A percentile compares a stretch with the other conserved stretches of the same genome.
Conservation (phyloP, 1,140 invertebrate species). For the Manduca sexta region DNA sequence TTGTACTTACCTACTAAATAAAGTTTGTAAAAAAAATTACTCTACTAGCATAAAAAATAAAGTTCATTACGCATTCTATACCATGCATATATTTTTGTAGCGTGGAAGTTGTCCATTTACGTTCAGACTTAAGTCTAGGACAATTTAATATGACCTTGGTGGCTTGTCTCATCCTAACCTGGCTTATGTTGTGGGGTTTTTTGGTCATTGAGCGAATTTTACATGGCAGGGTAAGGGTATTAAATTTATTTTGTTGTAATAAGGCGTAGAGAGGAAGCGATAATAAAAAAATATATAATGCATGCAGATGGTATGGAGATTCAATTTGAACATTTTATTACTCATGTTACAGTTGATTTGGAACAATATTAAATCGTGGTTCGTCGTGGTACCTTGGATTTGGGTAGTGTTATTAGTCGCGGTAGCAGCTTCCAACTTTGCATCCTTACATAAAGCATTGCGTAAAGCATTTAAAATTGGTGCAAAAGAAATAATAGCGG, state of each 20-base stretch:
- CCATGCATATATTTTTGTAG: slow-evolving; percentile 24
- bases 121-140: slow-evolving; percentile 27
- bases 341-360: slow-evolving; percentile 41
- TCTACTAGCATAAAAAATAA: no score
- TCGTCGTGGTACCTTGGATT: slow-evolving; percentile 41
- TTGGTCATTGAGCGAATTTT: slow-evolving; percentile 35
- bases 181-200: slow-evolving; percentile 39
- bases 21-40: no score
- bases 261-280: no score
- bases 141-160: slow-evolving; percentile 38
- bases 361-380: slow-evolving; percentile 46
- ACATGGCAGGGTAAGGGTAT: slow-evolving; percentile 37
- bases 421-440: slow-evolving; percentile 23
- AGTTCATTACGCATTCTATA: no score
- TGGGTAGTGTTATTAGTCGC: slow-evolving; percentile 34
- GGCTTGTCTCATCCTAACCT: slow-evolving; percentile 29
- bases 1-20: no score
- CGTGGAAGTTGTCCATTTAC: slow-evolving; percentile 45
- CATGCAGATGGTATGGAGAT: no score
- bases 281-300: no score
- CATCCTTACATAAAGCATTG: slow-evolving; percentile 20
- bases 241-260: background rate
- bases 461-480: slow-evolving; percentile 36
- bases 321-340: background rate
- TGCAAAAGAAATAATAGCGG: slow-evolving; percentile 37